A percentile compares a stretch with the other conserved stretches of the same genome.
Conservation (phyloP, 2,113 vertebrate genomes). For the Pterocles orientalis region DNA sequence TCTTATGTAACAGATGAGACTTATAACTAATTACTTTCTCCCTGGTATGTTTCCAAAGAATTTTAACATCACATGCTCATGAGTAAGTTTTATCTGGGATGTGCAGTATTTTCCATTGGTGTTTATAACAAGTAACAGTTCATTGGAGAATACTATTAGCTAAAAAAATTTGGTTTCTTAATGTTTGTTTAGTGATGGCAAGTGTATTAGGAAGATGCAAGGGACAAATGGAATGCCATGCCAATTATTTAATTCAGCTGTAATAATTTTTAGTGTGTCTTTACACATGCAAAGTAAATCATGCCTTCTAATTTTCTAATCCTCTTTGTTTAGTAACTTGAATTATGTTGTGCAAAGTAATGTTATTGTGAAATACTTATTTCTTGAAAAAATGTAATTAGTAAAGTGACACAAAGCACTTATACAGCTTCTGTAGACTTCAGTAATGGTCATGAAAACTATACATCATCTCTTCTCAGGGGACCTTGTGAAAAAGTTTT, state of each 20-base stretch:
- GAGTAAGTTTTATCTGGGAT: background rate
- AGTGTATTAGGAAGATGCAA: background rate
- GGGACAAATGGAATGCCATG: background rate
- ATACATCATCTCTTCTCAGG: background rate
- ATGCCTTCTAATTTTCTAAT: background rate
- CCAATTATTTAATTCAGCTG: background rate
- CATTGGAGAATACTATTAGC: background rate
- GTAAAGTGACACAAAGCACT: background rate
- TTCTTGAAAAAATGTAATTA: background rate
- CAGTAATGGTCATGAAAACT: background rate
- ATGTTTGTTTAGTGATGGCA: background rate
- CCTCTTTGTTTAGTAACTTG: background rate
- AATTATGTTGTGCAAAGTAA: background rate
- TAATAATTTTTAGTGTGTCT: background rate
- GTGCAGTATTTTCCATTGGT: background rate
- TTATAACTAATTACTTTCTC: background rate
- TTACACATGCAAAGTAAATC: background rate
- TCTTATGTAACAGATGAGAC: background rate
- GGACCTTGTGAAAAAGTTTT: background rate
- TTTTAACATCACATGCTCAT: background rate
- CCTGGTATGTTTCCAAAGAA: background rate
- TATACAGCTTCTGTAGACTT: background rate
- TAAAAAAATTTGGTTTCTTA: background rate
- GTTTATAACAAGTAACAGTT: background rate
- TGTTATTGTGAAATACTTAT: background rate